Percentiles rank a stretch among this genome's conserved stretches.
Conservation (phyloP, 1,140 invertebrate species). For the Stegodyphus mimosarum region DNA sequence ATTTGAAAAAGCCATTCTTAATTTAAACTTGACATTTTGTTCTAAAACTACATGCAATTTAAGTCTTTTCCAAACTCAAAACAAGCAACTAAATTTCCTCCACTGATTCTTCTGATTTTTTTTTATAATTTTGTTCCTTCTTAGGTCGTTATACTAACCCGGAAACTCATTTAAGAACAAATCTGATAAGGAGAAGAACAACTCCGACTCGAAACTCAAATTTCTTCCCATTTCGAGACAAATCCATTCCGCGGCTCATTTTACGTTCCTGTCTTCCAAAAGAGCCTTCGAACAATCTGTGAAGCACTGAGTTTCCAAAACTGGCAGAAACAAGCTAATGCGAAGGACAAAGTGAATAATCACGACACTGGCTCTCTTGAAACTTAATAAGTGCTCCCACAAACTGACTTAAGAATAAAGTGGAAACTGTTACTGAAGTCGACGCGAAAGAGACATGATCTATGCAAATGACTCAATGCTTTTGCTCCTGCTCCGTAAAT, state of each 20-base stretch:
- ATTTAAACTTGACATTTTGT: too few species aligned
- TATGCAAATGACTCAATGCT: conserved; percentile 31
- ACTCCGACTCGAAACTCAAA: background rate
- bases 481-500: conserved; percentile 10
- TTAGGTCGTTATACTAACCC: too few species aligned
- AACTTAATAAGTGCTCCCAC: conserved; percentile 44
- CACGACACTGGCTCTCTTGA: conserved; percentile 18
- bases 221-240: background rate
- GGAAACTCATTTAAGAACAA: background rate
- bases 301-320: conserved; percentile 21
- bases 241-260: background rate
- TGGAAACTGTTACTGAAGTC: conserved; percentile 57
- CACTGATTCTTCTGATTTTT: too few species aligned
- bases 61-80: too few species aligned
- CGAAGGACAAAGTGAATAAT: conserved; percentile 38
- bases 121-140: too few species aligned
- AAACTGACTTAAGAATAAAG: conserved; percentile 53
- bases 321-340: conserved; percentile 46
- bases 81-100: too few species aligned
- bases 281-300: background rate
- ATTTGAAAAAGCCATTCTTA: too few species aligned
- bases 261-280: too few species aligned
- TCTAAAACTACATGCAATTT: too few species aligned
- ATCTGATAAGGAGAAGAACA: background rate
- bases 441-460: conserved; percentile 51